Conservation (phyloP, 2,113 vertebrate genomes). For the Origma solitaria region DNA sequence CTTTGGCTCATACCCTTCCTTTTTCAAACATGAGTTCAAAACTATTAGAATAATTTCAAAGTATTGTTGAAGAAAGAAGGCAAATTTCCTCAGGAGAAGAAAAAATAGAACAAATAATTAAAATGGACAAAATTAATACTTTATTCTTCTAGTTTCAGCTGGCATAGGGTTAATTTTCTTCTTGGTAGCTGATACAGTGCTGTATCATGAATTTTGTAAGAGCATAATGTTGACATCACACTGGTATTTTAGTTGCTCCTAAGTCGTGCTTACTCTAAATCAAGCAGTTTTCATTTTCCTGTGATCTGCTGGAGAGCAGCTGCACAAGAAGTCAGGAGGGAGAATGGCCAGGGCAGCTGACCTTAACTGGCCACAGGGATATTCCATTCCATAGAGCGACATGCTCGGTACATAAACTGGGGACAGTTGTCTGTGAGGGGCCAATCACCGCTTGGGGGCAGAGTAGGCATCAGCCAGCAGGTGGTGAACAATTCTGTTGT, state of each 20-base stretch:
- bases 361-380: not conserved
- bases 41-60: not conserved
- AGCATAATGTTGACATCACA: not conserved
- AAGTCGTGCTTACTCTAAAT: not conserved
- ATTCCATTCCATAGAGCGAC: not conserved
- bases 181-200: rapidly evolving
- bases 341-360: not conserved
- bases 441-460: rapidly evolving
- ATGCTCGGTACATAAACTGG: not conserved
- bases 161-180: not conserved
- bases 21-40: not conserved
- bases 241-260: not conserved
- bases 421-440: rapidly evolving
- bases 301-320: not conserved
- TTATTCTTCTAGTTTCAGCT: not conserved
- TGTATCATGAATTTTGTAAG: not conserved
- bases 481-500: not conserved
- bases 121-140: not conserved
- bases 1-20: not conserved
- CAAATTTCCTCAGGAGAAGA: not conserved
- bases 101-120: not conserved
- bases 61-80: not conserved
- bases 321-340: not conserved
- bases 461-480: not conserved
- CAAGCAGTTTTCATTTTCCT: not conserved